Conservation (phyloP, 2,888 invertebrate species). For the Mantis religiosa region DNA sequence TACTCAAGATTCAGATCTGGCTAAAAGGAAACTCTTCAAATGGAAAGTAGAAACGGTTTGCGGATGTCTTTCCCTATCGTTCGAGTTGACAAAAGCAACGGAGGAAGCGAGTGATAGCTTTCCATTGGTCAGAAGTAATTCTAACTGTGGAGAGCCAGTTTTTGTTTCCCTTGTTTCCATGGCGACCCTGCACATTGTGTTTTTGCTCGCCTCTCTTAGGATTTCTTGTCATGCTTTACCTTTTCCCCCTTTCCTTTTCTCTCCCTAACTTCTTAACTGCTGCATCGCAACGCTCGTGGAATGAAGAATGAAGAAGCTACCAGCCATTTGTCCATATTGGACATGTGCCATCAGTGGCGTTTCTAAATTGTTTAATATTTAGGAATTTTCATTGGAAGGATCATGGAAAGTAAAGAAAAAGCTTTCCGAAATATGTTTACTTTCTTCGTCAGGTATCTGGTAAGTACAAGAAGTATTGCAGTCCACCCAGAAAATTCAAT, state of each 20-base stretch:
- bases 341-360: not conserved
- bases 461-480: no score
- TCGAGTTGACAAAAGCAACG: not conserved
- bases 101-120: not conserved
- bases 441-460: no score
- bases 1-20: not conserved
- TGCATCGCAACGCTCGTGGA: not conserved
- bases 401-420: no score
- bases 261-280: not conserved
- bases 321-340: not conserved
- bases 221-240: not conserved
- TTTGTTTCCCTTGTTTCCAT: not conserved
- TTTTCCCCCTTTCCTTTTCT: not conserved
- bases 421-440: no score
- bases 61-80: not conserved
- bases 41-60: not conserved
- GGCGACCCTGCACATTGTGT: not conserved
- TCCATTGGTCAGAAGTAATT: not conserved
- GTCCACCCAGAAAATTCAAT: no score
- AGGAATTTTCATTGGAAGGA: no score
- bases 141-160: not conserved
- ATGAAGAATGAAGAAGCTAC: not conserved
- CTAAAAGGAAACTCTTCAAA: not conserved
- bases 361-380: not conserved
- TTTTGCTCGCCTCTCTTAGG: not conserved